Evolutionary conservation across 2,797 vertebrate species (phyloP).

Genomic region (Sebastes hopkinsi): DNA sequence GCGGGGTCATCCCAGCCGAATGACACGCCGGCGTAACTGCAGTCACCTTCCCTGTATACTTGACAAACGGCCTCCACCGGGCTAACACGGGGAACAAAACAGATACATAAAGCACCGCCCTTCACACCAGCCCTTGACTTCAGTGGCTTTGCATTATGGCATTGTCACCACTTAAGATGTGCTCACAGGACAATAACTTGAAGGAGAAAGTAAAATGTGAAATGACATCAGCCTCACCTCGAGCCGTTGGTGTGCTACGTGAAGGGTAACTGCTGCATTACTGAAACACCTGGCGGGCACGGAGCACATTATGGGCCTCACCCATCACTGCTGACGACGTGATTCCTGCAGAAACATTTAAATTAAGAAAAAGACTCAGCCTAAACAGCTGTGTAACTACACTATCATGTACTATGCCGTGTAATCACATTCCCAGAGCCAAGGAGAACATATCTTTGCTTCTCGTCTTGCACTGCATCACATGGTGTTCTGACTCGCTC

Average conservation of each 20-base stretch:
- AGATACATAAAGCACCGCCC: slow-evolving; percentile 81
- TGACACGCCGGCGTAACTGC: slow-evolving; percentile 75
- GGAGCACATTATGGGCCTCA: neutral
- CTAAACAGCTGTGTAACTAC: slow-evolving; percentile 1
- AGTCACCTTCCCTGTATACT: slow-evolving; percentile 83
- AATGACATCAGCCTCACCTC: slow-evolving; percentile 14
- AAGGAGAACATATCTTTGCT: neutral
- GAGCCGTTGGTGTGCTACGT: slow-evolving; percentile 8
- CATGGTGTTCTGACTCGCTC: slow-evolving; percentile 7
- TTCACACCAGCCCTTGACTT: slow-evolving; percentile 67
- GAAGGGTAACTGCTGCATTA: slow-evolving; percentile 40
- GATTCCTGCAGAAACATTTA: neutral
- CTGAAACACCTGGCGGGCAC: slow-evolving; percentile 16
- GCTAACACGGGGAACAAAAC: slow-evolving; percentile 70
- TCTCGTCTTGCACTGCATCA: neutral
- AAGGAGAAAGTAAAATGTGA: slow-evolving; percentile 35
- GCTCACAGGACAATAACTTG: slow-evolving; percentile 18
- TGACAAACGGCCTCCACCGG: slow-evolving; percentile 70
- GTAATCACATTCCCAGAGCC: neutral
- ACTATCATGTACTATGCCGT: neutral
- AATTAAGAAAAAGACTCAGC: neutral
- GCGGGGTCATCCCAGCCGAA: slow-evolving; percentile 72
- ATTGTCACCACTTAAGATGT: slow-evolving; percentile 44
- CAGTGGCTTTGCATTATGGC: slow-evolving; percentile 33
- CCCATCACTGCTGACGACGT: slow-evolving; percentile 25